phyloP scores from a whole-genome alignment of 1,140 invertebrate species.

The Formica exsecta region DNA sequence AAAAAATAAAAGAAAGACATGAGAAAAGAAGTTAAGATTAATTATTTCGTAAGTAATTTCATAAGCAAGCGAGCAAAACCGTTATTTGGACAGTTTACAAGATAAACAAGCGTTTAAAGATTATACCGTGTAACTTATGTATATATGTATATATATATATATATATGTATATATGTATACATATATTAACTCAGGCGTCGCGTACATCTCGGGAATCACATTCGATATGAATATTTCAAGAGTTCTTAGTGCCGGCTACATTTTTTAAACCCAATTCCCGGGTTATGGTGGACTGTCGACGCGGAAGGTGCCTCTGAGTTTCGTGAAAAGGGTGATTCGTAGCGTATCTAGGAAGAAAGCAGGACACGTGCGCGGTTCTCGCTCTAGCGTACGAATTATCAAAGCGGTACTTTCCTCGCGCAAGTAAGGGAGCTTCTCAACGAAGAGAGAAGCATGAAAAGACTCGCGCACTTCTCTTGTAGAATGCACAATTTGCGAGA shows the following conservation, averaged over 20 bases:
- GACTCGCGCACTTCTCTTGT: neutral
- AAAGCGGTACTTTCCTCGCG: neutral
- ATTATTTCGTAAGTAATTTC: conserved; percentile 41
- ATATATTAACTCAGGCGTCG: conserved; percentile 45
- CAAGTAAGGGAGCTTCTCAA: conserved; percentile 11
- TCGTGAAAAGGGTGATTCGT: conserved; percentile 41
- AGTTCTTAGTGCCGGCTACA: conserved; percentile 78
- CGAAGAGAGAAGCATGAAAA: conserved; percentile 27
- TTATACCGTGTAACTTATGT: neutral
- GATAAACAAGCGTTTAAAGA: neutral
- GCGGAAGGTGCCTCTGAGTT: conserved; percentile 19
- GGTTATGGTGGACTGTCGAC: conserved; percentile 64
- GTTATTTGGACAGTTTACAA: conserved; percentile 12
- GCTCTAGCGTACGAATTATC: conserved; percentile 28
- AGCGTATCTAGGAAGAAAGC: neutral
- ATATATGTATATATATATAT: too few species aligned
- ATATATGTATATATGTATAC: neutral
- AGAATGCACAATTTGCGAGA: conserved; percentile 1
- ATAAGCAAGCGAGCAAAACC: neutral
- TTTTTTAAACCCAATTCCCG: conserved; percentile 83
- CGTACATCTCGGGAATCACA: conserved; percentile 57
- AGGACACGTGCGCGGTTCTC: conserved; percentile 35
- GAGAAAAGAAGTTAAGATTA: conserved; percentile 24
- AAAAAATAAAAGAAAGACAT: conserved; percentile 45
- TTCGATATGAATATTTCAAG: conserved; percentile 80